A percentile compares a stretch with the other conserved stretches of the same genome.
Evolutionary conservation across 2,888 invertebrate species (phyloP).

Genomic region (Merodon equestris): DNA sequence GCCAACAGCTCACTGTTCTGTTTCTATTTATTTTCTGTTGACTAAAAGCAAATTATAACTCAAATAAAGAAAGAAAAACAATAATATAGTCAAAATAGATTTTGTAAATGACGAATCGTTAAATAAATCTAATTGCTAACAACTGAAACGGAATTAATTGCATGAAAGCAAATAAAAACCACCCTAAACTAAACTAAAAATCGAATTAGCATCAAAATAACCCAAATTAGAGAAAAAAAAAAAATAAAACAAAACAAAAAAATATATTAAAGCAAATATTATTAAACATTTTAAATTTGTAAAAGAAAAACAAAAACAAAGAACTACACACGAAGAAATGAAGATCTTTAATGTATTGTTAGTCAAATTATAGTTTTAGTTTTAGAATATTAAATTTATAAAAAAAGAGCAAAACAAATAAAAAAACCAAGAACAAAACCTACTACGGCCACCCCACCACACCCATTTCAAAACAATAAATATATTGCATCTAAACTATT

Average conservation of each 20-base stretch:
- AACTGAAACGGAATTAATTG: slow-evolving; percentile 60
- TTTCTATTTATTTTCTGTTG: slow-evolving; percentile 4
- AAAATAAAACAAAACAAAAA: slow-evolving; percentile 64
- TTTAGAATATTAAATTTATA: slow-evolving; percentile 61
- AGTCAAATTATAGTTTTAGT: slow-evolving; percentile 67
- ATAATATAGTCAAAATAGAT: slow-evolving; percentile 50
- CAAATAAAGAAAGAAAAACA: slow-evolving; percentile 51
- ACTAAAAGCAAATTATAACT: slow-evolving; percentile 37
- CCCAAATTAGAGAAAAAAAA: slow-evolving; percentile 69
- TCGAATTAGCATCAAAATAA: slow-evolving; percentile 51
- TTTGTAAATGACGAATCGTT: slow-evolving; percentile 60
- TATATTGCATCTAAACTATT: slow-evolving; percentile 19
- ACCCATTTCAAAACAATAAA: slow-evolving; percentile 70
- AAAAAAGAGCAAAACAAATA: slow-evolving; percentile 16
- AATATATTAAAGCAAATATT: slow-evolving; percentile 12
- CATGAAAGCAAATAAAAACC: slow-evolving; percentile 49
- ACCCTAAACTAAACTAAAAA: slow-evolving; percentile 50
- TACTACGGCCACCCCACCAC: slow-evolving; percentile 68
- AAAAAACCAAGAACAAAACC: slow-evolving; percentile 59
- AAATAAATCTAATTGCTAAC: slow-evolving; percentile 55
- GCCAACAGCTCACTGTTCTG: too few relatives aligned
- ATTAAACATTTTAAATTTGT: slow-evolving; percentile 23
- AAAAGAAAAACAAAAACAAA: slow-evolving; percentile 69
- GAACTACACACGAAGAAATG: slow-evolving; percentile 59
- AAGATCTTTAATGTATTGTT: slow-evolving; percentile 57